These are phyloP conservation scores for Stigmatopora argus DNA, from an alignment of 2,113 vertebrate species.

Conservation along the genomic window DNA sequence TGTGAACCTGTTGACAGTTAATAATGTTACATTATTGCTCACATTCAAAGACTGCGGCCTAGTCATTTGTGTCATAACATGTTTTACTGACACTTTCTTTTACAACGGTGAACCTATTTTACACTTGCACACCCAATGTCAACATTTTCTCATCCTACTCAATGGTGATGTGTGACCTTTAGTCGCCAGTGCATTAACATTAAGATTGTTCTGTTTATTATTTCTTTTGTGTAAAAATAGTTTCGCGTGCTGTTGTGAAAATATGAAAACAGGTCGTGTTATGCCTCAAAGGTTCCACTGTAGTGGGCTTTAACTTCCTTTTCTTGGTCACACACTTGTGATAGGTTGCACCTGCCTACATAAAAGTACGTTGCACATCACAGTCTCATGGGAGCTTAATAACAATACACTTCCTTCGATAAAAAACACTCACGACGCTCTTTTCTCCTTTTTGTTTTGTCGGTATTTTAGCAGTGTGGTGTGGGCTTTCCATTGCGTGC, in stretches of 20 bases:
- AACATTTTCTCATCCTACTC: too few relatives aligned
- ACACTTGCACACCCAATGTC: not conserved
- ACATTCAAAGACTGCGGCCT: not conserved
- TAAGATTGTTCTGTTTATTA: too few relatives aligned
- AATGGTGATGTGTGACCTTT: too few relatives aligned
- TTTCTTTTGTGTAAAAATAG: not conserved
- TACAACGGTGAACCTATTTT: not conserved
- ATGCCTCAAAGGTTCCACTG: not conserved
- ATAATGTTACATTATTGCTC: not conserved
- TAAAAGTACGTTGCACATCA: constrained; percentile 47
- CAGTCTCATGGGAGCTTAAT: constrained; percentile 47
- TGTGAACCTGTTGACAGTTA: not conserved
- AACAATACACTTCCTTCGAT: constrained; percentile 26
- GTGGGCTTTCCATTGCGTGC: constrained; percentile 2
- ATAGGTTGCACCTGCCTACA: constrained; percentile 60
- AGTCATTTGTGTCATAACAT: not conserved
- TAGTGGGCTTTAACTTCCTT: constrained; percentile 45
- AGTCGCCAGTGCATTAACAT: too few relatives aligned
- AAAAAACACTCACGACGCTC: not conserved
- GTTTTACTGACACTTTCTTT: not conserved
- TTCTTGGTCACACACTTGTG: constrained; percentile 54
- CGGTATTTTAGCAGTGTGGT: constrained; percentile 7
- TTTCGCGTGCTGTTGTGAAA: not conserved
- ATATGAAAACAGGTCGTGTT: not conserved
- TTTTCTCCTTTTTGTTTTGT: constrained; percentile 12